A percentile compares a stretch with the other conserved stretches of the same genome.
phyloP scores from a whole-genome alignment of 2,797 vertebrate species.

The Jordanella pulchra region DNA sequence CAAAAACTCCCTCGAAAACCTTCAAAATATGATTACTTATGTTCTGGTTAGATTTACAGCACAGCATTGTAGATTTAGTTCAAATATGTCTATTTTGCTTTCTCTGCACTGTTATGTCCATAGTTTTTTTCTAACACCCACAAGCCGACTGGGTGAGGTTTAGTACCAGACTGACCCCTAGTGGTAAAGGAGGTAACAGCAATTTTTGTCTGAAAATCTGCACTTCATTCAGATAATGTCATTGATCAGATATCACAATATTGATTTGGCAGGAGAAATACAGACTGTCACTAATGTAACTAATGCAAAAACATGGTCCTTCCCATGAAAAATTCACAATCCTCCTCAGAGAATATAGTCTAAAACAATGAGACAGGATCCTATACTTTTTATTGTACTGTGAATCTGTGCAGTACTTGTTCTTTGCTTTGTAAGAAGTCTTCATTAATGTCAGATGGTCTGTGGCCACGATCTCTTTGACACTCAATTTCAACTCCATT shows the following conservation, averaged over 20 bases:
- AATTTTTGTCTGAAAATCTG: conserved; percentile 8
- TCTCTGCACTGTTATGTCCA: conserved; percentile 1
- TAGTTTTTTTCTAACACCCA: conserved; percentile 1
- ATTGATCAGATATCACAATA: conserved; percentile 12
- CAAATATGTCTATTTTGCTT: background rate
- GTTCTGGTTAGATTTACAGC: background rate
- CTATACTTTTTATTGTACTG: background rate
- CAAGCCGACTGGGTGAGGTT: conserved; percentile 20
- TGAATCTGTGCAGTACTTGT: conserved; percentile 25
- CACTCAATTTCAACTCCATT: conserved; percentile 33
- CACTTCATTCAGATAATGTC: background rate
- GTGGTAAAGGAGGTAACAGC: conserved; percentile 53
- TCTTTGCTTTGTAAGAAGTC: conserved; percentile 28
- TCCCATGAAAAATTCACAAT: background rate
- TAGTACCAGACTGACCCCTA: conserved; percentile 72
- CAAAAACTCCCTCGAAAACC: background rate
- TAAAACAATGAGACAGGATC: conserved; percentile 5
- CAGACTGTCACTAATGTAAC: background rate
- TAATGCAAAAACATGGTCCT: conserved; percentile 1
- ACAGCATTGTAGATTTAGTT: background rate
- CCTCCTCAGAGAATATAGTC: background rate
- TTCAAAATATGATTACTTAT: background rate
- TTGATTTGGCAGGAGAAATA: conserved; percentile 6
- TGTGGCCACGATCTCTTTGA: conserved; percentile 23
- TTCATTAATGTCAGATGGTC: conserved; percentile 27